phyloP scores from a whole-genome alignment of 2,797 vertebrate species.

The Calcarius lapponicus region DNA sequence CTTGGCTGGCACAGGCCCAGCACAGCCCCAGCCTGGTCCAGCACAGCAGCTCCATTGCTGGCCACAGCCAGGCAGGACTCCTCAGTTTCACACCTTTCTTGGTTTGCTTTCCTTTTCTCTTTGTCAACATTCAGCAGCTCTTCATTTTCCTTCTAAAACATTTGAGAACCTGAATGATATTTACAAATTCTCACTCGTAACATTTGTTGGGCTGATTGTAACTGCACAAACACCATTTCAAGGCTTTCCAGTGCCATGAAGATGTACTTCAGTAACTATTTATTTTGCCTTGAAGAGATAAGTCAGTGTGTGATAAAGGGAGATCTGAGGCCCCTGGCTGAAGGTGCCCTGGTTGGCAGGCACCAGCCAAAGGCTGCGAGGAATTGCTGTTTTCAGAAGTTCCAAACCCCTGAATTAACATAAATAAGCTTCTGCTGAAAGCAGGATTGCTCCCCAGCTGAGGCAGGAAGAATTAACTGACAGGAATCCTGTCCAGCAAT shows the following conservation, averaged over 20 bases:
- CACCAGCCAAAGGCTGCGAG: background rate
- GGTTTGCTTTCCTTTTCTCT: background rate
- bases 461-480: background rate
- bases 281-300: background rate
- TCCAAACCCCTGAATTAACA: background rate
- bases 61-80: background rate
- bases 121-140: background rate
- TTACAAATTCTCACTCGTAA: background rate
- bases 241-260: background rate
- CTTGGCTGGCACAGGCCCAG: accelerated
- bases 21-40: background rate
- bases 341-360: background rate
- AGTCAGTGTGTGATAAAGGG: background rate
- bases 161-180: background rate
- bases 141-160: background rate
- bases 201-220: background rate
- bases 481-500: background rate
- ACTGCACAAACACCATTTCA: background rate
- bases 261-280: background rate
- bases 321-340: background rate
- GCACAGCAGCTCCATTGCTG: accelerated
- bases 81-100: too few relatives aligned
- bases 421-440: background rate
- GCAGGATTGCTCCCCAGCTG: background rate
- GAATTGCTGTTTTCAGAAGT: background rate